Conservation (phyloP, 2,888 invertebrate genomes). For the Myopa tessellatipennis region DNA sequence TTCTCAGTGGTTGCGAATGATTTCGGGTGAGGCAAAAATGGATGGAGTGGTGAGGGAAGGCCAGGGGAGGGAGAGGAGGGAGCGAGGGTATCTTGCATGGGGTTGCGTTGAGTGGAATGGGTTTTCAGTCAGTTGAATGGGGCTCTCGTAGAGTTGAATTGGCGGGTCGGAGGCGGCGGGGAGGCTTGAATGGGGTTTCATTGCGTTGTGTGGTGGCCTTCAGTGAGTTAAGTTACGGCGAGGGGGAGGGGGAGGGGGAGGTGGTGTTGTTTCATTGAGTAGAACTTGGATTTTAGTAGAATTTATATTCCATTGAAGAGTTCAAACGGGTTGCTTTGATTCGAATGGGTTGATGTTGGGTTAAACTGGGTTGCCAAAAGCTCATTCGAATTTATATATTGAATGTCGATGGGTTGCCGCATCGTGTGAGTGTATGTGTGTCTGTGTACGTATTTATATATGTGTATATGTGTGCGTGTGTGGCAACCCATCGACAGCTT, state of each 20-base stretch:
- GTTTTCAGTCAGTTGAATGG: background rate
- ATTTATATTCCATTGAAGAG: too few species aligned
- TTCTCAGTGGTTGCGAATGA: background rate
- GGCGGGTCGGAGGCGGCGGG: background rate
- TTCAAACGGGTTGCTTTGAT: background rate
- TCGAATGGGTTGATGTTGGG: too few species aligned
- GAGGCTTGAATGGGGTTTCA: too few species aligned
- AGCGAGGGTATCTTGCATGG: background rate
- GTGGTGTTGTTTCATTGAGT: too few species aligned
- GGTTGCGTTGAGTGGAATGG: background rate
- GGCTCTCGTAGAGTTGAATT: background rate
- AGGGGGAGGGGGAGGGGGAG: too few species aligned
- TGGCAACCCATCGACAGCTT: conserved; percentile 38
- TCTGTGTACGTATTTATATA: background rate
- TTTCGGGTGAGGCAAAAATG: background rate
- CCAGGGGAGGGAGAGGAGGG: background rate
- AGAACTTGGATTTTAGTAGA: background rate
- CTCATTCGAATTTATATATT: conserved; percentile 3
- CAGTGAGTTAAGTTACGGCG: too few species aligned
- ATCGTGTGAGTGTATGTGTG: background rate
- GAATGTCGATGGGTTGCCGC: conserved; percentile 19
- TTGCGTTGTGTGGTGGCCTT: too few species aligned
- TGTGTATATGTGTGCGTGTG: background rate
- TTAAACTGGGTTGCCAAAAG: too few species aligned
- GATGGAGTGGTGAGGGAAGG: background rate